Conservation (phyloP, 1,140 invertebrate genomes). For the Drosophila micromelanica region DNA sequence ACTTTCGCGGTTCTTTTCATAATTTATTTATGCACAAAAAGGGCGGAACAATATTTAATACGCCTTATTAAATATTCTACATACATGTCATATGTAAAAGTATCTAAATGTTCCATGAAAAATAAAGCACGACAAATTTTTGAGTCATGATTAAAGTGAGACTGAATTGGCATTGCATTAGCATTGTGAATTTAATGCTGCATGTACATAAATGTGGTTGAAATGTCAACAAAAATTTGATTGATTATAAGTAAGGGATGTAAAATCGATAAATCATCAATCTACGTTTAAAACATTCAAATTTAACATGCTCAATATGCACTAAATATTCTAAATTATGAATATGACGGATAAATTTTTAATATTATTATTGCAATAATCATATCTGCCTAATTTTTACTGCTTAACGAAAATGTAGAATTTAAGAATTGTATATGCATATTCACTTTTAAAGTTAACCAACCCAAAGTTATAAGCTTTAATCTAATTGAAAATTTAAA, state of each 20-base stretch:
- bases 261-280: background rate
- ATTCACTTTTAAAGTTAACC: too few species aligned
- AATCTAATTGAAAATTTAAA: too few species aligned
- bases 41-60: background rate
- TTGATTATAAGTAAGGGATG: background rate
- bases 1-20: slow-evolving; percentile 5
- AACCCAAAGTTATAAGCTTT: too few species aligned
- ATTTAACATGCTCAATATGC: too few species aligned
- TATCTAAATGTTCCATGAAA: background rate
- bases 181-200: slow-evolving; percentile 1
- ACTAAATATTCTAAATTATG: too few species aligned
- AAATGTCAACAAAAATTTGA: background rate
- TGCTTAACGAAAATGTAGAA: too few species aligned
- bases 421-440: too few species aligned
- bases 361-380: too few species aligned
- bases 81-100: too few species aligned
- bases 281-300: too few species aligned
- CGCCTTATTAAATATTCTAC: background rate
- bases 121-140: slow-evolving; percentile 4
- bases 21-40: slow-evolving; percentile 20
- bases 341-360: too few species aligned
- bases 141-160: background rate
- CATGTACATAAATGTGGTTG: background rate
- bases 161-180: slow-evolving; percentile 2
- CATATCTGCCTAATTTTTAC: too few species aligned